Conservation (phyloP, 2,888 invertebrate genomes). For the Eristalis tenax region DNA sequence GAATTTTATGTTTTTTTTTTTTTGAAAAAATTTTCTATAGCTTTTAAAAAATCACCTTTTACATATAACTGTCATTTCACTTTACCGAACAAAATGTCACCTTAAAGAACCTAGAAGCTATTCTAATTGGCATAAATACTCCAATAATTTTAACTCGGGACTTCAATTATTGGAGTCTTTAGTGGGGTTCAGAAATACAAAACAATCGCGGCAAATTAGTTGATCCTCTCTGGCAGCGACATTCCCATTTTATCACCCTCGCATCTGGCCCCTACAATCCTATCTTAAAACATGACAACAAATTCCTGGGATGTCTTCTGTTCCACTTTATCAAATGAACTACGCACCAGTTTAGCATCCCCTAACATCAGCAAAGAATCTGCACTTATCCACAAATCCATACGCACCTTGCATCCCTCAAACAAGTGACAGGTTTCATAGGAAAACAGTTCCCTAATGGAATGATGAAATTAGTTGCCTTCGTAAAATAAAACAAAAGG, state of each 20-base stretch:
- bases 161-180: slow-evolving; percentile 45
- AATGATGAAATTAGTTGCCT: background rate
- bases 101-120: background rate
- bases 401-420: slow-evolving; percentile 28
- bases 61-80: slow-evolving; percentile 35
- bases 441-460: slow-evolving; percentile 8
- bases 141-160: slow-evolving; percentile 18
- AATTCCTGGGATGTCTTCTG: no score
- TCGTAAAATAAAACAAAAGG: background rate
- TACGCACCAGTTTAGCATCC: background rate
- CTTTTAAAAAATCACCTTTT: no score
- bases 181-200: slow-evolving; percentile 35
- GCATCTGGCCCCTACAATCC: background rate
- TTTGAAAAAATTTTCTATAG: no score
- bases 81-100: slow-evolving; percentile 45
- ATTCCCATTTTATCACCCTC: slow-evolving; percentile 16
- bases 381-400: slow-evolving; percentile 21
- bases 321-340: no score
- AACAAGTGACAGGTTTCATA: slow-evolving; percentile 17
- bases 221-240: slow-evolving; percentile 31
- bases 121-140: slow-evolving; percentile 7
- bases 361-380: slow-evolving; percentile 21
- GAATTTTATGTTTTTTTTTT: no score
- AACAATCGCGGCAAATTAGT: slow-evolving; percentile 36
- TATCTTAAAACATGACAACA: no score